Conservation (phyloP, 2,797 vertebrate genomes). For the Natrix natrix region DNA sequence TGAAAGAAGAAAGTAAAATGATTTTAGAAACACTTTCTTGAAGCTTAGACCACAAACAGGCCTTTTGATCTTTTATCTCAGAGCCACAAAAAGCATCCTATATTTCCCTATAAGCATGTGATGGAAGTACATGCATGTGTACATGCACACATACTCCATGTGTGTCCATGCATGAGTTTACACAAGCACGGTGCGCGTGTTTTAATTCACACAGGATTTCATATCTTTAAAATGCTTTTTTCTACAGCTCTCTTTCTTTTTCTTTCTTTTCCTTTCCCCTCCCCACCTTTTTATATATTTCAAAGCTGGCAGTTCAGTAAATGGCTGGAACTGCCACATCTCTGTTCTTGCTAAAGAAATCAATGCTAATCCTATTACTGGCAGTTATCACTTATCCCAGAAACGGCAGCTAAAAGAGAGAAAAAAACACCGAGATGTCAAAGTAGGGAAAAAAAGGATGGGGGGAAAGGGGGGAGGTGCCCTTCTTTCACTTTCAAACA, state of each 20-base stretch:
- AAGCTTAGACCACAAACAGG: slow-evolving; percentile 88
- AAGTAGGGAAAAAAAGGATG: slow-evolving; percentile 83
- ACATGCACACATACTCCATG: slow-evolving; percentile 31
- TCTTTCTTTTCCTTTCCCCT: slow-evolving; percentile 67
- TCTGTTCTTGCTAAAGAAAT: slow-evolving; percentile 99
- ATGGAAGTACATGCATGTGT: slow-evolving; percentile 41
- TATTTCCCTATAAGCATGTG: slow-evolving; percentile 23
- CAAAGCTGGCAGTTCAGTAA: slow-evolving; percentile 99
- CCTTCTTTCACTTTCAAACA: slow-evolving; percentile 99
- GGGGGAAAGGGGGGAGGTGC: slow-evolving; percentile 70
- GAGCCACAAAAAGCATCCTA: slow-evolving; percentile 79
- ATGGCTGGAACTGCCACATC: slow-evolving; percentile 99
- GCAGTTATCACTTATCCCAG: slow-evolving; percentile 99
- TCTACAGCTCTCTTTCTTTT: slow-evolving; percentile 74
- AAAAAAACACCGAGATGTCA: slow-evolving; percentile 93
- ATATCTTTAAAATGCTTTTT: slow-evolving; percentile 92
- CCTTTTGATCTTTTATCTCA: slow-evolving; percentile 89
- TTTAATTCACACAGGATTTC: slow-evolving; percentile 85
- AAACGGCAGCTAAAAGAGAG: slow-evolving; percentile 90
- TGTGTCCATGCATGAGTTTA: neutral
- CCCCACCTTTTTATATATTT: slow-evolving; percentile 91
- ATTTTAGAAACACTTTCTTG: slow-evolving; percentile 85
- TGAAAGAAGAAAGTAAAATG: slow-evolving; percentile 81
- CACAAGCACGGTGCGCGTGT: slow-evolving; percentile 31
- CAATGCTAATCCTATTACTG: slow-evolving; percentile 99